Evolutionary conservation across 2,797 vertebrate species (phyloP).

Genomic region (Cercopithecus neglectus): DNA sequence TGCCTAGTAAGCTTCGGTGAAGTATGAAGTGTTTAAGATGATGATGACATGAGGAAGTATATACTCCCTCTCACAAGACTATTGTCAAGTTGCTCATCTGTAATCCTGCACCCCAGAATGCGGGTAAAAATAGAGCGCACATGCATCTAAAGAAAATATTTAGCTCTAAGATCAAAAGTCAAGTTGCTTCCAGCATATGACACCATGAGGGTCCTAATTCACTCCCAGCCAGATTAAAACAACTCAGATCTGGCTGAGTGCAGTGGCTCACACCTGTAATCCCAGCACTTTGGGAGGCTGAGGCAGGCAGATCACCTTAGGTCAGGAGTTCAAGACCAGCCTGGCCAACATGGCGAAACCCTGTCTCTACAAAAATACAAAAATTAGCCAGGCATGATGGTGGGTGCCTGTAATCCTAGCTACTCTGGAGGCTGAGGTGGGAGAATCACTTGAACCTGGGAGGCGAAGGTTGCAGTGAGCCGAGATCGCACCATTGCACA

Average conservation of each 20-base stretch:
- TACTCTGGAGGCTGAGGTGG: background rate
- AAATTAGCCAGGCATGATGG: background rate
- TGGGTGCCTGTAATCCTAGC: background rate
- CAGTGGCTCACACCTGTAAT: background rate
- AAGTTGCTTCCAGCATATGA: background rate
- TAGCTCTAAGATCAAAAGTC: background rate
- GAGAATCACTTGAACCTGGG: background rate
- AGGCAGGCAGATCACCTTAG: background rate
- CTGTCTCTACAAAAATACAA: background rate
- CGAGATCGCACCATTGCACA: too few species aligned
- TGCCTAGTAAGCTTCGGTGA: background rate
- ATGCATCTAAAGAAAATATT: background rate
- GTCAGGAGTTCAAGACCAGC: background rate
- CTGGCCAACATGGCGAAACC: background rate
- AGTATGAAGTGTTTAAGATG: background rate
- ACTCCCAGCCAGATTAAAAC: background rate
- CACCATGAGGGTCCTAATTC: background rate
- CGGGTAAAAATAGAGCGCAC: background rate
- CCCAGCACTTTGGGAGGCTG: background rate
- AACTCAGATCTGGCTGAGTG: background rate
- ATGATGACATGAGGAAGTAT: background rate
- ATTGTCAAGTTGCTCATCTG: background rate
- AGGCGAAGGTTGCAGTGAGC: background rate
- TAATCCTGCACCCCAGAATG: background rate
- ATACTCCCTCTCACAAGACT: background rate